These are phyloP conservation scores for Popillia japonica DNA, from an alignment of 1,140 invertebrate species.

Conservation along the genomic window DNA sequence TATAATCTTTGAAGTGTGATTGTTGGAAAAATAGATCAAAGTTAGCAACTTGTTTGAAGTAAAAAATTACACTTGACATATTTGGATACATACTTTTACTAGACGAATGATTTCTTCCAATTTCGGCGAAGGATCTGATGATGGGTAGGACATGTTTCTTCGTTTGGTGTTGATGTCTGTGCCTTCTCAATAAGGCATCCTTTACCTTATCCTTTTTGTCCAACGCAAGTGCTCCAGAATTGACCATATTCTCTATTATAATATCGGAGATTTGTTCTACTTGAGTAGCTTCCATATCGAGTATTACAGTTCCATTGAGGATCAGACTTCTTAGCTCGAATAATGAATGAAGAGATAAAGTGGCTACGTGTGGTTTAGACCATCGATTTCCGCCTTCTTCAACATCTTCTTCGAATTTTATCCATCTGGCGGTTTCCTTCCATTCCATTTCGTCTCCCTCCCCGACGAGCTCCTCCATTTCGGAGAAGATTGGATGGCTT, in stretches of 20 bases:
- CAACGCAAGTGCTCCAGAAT: constrained; percentile 75
- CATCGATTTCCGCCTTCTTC: constrained; percentile 93
- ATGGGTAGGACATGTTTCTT: constrained; percentile 88
- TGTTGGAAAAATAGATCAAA: too few relatives aligned
- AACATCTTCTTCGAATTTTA: constrained; percentile 95
- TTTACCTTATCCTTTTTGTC: constrained; percentile 83
- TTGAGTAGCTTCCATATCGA: constrained; percentile 87
- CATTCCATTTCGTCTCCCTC: constrained; percentile 92
- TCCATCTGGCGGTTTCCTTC: constrained; percentile 98
- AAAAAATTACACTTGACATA: too few relatives aligned
- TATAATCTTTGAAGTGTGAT: too few relatives aligned
- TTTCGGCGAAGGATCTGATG: constrained; percentile 95
- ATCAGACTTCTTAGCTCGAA: constrained; percentile 89
- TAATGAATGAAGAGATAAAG: constrained; percentile 87
- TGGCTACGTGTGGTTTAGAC: constrained; percentile 95
- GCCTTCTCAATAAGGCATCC: constrained; percentile 88
- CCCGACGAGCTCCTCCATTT: constrained; percentile 92
- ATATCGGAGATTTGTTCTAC: constrained; percentile 90
- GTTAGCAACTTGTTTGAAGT: too few relatives aligned
- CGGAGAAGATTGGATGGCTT: constrained; percentile 90
- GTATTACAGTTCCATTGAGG: constrained; percentile 88
- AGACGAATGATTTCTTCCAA: constrained; percentile 94
- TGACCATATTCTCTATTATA: constrained; percentile 91
- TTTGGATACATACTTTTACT: constrained; percentile 85
- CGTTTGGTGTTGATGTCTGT: constrained; percentile 94